Conservation (phyloP, 2,797 vertebrate genomes). For the Onychomys leucogaster region DNA sequence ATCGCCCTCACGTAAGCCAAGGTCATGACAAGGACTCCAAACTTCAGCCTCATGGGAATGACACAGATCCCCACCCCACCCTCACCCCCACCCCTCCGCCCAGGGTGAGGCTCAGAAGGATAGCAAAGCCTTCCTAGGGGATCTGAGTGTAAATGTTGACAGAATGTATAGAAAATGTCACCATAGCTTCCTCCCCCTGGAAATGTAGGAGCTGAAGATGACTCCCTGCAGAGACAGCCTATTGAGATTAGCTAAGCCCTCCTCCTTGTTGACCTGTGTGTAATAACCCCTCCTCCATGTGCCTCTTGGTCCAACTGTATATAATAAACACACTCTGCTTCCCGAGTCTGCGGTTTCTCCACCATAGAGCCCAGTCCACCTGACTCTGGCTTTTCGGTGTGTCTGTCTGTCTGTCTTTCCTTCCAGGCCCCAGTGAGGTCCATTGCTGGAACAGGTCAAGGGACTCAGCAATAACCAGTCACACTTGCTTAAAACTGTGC, state of each 20-base stretch:
- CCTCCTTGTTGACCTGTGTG: neutral
- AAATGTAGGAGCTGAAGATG: neutral
- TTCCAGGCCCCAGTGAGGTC: neutral
- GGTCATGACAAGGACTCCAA: neutral
- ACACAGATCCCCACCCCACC: neutral
- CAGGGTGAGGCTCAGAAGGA: neutral
- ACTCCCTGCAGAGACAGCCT: neutral
- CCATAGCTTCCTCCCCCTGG: neutral
- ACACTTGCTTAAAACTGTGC: conserved; percentile 55
- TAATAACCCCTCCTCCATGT: neutral
- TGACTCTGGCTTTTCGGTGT: neutral
- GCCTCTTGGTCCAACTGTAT: neutral
- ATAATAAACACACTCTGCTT: neutral
- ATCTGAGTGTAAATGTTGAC: neutral
- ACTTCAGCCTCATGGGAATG: neutral
- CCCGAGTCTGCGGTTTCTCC: neutral
- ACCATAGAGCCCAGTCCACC: neutral
- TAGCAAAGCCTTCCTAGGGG: too few relatives aligned
- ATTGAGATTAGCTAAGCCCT: neutral
- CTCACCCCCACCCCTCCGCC: neutral
- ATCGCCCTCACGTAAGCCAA: conserved; percentile 41
- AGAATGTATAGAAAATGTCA: neutral
- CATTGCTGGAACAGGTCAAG: neutral
- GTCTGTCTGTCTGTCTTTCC: neutral
- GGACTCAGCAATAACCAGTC: neutral